Evolutionary conservation across 2,888 invertebrate genomes (phyloP).

Genomic region (Thera obeliscata): DNA sequence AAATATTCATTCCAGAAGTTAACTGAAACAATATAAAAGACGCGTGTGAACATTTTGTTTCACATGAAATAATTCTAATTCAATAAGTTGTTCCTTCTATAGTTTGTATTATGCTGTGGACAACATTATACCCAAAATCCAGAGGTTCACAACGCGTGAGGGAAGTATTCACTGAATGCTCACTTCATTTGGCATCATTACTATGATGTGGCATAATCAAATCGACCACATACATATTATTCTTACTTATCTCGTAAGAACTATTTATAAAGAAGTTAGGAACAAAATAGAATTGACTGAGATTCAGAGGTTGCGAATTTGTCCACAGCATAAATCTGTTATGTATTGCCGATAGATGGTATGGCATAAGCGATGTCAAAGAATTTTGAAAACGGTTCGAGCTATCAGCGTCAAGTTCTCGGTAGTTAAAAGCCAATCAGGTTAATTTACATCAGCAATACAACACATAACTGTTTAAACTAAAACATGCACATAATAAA

Average conservation of each 20-base stretch:
- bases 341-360: slow-evolving; percentile 77
- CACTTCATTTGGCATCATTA: background rate
- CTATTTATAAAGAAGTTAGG: slow-evolving; percentile 8
- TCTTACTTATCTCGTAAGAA: background rate
- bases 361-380: slow-evolving; percentile 65
- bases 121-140: slow-evolving; percentile 22
- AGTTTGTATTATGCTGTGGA: slow-evolving; percentile 42
- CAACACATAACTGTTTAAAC: slow-evolving; percentile 53
- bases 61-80: slow-evolving; percentile 23
- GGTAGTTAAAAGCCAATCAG: slow-evolving; percentile 65
- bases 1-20: slow-evolving; percentile 39
- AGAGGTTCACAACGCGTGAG: background rate
- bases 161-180: background rate
- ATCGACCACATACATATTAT: background rate
- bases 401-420: slow-evolving; percentile 37
- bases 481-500: slow-evolving; percentile 44
- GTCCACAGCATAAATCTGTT: slow-evolving; percentile 58
- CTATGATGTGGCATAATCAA: background rate
- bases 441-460: slow-evolving; percentile 73
- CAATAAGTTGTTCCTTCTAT: slow-evolving; percentile 46
- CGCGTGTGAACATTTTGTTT: slow-evolving; percentile 28
- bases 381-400: slow-evolving; percentile 60
- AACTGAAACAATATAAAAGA: slow-evolving; percentile 38
- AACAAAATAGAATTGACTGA: slow-evolving; percentile 5
- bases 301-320: slow-evolving; percentile 1